Evolutionary conservation across 2,888 invertebrate genomes (phyloP), one percentile per base, ranked within the genome.

Genomic region (Cremastinae sp.): DNA sequence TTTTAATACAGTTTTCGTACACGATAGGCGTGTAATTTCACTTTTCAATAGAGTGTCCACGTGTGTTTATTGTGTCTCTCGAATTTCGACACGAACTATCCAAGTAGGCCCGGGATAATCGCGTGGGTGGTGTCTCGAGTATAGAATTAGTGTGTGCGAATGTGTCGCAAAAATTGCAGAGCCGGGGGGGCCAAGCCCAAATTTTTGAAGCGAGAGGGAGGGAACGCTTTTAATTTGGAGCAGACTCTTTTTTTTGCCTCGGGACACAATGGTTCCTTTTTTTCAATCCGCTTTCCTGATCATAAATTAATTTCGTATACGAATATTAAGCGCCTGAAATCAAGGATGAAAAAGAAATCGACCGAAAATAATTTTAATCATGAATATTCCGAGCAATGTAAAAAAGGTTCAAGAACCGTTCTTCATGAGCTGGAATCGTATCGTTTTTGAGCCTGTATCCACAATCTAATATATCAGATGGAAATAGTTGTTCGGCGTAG

Each of bases 401-500:
- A 41, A 12, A n/a, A 8, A 9, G 9, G 41, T 28, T 28, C n/a
- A 12, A 41, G 12, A 41, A 8, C 41, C 12, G 41, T 12, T 41
- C 28, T 5, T 28, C 28, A 5, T 28, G 28, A 28, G 5, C 28
- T 28, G 28, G 5, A 28, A 28, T 28, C 28, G 28, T 3, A 28
- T 51, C 18, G n/a, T 64, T 51, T 51, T 20, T 20, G 22, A 22
- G 10, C 12, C 39, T 20, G 10, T 20, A 28, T 14, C 62, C 2
- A 43, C 58, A 59, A 9, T 41, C 51, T 35, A 39, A 64, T 64
- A 51, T 51, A 64, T 64, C 64, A 53, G 51, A 39, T 39, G 41
- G 64, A 64, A 64, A 64, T 64, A 53, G 41, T 64, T 53, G 51
- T 64, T 53, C 28, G 39, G 64, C 18, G 51, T 51, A 39, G 62